Evolutionary conservation across 92 coral and sea anemone genomes (phyloP).

Genomic region (Scolanthus callimorphus): DNA sequence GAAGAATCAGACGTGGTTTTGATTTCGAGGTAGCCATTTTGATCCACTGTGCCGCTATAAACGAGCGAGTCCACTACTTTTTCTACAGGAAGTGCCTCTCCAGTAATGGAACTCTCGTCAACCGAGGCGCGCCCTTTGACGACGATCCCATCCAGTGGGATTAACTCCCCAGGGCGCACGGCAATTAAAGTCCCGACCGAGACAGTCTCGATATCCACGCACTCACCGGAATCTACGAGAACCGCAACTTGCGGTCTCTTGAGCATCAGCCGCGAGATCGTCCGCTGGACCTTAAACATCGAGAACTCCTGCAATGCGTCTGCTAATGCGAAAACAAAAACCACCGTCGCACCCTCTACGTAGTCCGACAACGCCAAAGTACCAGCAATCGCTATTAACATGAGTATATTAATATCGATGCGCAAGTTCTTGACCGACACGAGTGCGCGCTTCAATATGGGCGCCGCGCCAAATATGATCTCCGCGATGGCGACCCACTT

Average conservation of each 20-base stretch:
- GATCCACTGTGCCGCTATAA: conserved; percentile 93
- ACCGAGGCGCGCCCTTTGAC: conserved; percentile 90
- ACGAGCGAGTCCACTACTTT: conserved; percentile 68
- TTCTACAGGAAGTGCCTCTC: conserved; percentile 93
- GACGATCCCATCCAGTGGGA: conserved; percentile 94
- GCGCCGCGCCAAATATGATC: conserved; percentile 75
- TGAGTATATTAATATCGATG: conserved; percentile 76
- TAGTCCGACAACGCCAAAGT: conserved; percentile 83
- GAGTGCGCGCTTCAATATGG: conserved; percentile 66
- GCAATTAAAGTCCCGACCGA: conserved; percentile 85
- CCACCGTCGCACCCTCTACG: conserved; percentile 97
- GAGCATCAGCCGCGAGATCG: conserved; percentile 91
- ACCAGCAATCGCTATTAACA: conserved; percentile 87
- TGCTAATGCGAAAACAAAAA: conserved; percentile 83
- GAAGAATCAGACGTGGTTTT: conserved; percentile 85
- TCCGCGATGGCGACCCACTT: conserved; percentile 90
- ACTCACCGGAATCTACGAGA: conserved; percentile 82
- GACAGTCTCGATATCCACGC: conserved; percentile 73
- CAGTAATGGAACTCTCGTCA: conserved; percentile 96
- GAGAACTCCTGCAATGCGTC: conserved; percentile 74
- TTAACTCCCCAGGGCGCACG: conserved; percentile 90
- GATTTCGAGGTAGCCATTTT: conserved; percentile 95
- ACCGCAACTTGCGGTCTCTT: conserved; percentile 88
- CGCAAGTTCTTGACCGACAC: conserved; percentile 59
- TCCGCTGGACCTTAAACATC: conserved; percentile 90